phyloP scores from a whole-genome alignment of 2,888 invertebrate genomes.

The Lasioglossum marginatum region DNA sequence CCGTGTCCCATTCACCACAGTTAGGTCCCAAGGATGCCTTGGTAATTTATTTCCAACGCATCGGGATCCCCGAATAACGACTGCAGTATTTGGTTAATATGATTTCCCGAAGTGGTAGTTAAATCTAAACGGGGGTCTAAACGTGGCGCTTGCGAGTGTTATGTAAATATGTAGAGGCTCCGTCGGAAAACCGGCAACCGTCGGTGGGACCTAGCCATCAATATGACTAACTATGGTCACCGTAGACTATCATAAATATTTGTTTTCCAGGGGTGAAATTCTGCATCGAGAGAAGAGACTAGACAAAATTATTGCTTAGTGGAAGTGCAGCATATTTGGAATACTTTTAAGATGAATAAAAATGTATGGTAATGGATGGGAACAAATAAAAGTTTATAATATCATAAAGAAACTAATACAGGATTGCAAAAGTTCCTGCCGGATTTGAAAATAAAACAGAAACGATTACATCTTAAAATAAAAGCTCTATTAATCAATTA shows the following conservation, averaged over 20 bases:
- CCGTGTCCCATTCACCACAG: conserved; percentile 53
- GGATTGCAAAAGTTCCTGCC: too few species aligned
- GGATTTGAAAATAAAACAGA: too few species aligned
- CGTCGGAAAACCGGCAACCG: conserved; percentile 54
- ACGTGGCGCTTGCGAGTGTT: conserved; percentile 74
- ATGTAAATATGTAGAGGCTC: conserved; percentile 71
- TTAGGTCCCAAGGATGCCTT: conserved; percentile 53
- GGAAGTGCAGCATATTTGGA: background rate
- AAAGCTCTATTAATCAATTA: too few species aligned
- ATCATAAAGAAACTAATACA: too few species aligned
- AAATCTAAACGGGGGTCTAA: conserved; percentile 68
- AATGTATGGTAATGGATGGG: background rate
- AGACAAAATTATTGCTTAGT: background rate
- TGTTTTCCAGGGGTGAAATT: background rate
- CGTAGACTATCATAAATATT: background rate
- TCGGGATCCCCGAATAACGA: conserved; percentile 60
- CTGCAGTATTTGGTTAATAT: conserved; percentile 76
- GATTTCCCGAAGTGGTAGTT: conserved; percentile 76
- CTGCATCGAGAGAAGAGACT: background rate
- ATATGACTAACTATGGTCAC: conserved; percentile 64
- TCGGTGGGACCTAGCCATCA: conserved; percentile 40
- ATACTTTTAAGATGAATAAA: background rate
- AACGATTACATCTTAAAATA: too few species aligned
- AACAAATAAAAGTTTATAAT: background rate
- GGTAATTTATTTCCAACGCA: conserved; percentile 68